Base-by-base conservation (phyloP, 2,113 vertebrate species). In the Microcebus ravelobensis region DNA sequence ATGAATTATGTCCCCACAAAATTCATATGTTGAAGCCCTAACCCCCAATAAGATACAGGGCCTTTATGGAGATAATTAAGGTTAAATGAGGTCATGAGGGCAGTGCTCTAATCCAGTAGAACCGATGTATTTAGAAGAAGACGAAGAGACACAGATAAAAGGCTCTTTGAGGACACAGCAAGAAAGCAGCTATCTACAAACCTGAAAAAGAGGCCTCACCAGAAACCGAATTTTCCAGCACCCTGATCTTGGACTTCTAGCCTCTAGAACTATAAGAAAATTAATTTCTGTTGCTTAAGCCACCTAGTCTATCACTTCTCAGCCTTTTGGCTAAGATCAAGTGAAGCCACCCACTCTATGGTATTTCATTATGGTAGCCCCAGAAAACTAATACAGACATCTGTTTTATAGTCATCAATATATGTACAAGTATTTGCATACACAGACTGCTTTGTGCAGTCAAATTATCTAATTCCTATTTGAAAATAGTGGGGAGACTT, bases 381-480 rank as follows among this genome's bases (percentile, higher is more conserved):
- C 13, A 86, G 39, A n/a, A 63, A 73, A 81, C 29, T 59, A 92
- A 89, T 12, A 61, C 31, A 85, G 50, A 48, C 25, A 86, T 2
- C 23, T 10, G 80, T 36, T 55, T 84, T 90, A 25, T 9, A 48
- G 39, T 63, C 77, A 67, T 55, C 94, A 84, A 65, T n/a, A 29
- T 12, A 36, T 18, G 2, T 20, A 12, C 21, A 34, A n/a, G 23
- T 29, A 7, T 0, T 27, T 12, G 1, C 17, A 18, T 61, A 25
- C 5, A n/a, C 11, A 39, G 65, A 63, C 13, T 34, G 50, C 7
- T 5, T 0, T 20, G 6, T 65, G 20, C 14, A 42, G 5, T 71
- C 42, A 45, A 81, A 68, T 91, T 85, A 93, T 55, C 67, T 61
- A 23, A 86, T 77, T 92, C 15, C 11, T 55, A 73, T 84, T 31